Evolutionary conservation across 2,113 vertebrate genomes (phyloP).

Genomic region (Rhinolophus ferrumequinum): DNA sequence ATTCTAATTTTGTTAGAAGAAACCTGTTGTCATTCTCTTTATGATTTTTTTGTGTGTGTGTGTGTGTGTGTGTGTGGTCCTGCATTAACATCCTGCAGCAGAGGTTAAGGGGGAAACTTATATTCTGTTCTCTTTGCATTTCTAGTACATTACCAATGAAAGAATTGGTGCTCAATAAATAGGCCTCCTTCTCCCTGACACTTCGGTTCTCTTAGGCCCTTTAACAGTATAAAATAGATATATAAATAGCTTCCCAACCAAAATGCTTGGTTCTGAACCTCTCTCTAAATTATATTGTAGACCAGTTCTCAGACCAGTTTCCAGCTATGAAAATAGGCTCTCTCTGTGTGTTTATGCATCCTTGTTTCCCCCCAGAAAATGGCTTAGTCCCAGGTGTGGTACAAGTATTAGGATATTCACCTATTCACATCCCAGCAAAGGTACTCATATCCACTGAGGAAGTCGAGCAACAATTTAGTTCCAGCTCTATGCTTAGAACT

Average conservation of each 20-base stretch:
- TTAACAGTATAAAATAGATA: neutral
- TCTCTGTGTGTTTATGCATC: neutral
- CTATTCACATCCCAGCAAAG: neutral
- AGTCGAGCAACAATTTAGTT: neutral
- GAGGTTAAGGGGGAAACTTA: too few relatives aligned
- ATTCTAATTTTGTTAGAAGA: neutral
- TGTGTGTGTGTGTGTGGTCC: neutral
- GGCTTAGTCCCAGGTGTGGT: neutral
- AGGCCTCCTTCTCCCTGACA: neutral
- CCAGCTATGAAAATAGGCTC: neutral
- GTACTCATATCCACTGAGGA: neutral
- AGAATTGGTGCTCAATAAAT: neutral
- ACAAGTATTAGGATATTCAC: too few relatives aligned
- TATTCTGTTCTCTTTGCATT: neutral
- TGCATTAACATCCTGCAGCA: too few relatives aligned
- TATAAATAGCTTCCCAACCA: neutral
- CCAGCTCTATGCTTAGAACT: neutral
- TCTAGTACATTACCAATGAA: neutral
- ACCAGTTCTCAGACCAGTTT: neutral
- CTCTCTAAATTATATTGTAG: neutral
- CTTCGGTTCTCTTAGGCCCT: neutral
- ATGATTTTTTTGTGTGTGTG: neutral
- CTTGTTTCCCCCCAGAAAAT: neutral
- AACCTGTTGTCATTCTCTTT: neutral
- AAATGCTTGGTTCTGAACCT: neutral